Percentiles rank a stretch among this genome's conserved stretches.
phyloP scores from a whole-genome alignment of 2,888 invertebrate species.

The Noctua comes region DNA sequence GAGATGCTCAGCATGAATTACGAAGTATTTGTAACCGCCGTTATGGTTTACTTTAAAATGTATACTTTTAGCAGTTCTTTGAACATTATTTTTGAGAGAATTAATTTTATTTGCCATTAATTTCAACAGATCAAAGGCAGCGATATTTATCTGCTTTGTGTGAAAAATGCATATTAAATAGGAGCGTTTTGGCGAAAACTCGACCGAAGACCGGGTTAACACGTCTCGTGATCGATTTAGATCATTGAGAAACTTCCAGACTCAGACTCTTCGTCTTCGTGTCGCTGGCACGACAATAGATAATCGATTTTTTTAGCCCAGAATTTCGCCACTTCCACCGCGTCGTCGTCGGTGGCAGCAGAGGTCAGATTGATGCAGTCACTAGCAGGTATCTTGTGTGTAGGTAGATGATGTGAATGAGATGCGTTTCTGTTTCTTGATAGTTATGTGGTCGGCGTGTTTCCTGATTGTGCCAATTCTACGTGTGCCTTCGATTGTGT shows the following conservation, averaged over 20 bases:
- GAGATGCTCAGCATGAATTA: conserved; percentile 27
- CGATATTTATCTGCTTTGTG: conserved; percentile 16
- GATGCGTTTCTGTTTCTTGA: not conserved
- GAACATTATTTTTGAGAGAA: conserved; percentile 50
- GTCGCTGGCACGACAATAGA: too few relatives aligned
- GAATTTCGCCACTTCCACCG: too few relatives aligned
- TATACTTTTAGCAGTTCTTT: conserved; percentile 38
- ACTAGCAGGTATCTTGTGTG: not conserved
- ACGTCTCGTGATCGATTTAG: not conserved
- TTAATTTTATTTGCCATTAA: conserved; percentile 36
- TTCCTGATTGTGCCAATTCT: not conserved
- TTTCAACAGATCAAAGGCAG: conserved; percentile 47
- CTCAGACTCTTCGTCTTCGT: too few relatives aligned
- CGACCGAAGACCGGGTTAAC: not conserved
- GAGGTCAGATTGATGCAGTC: not conserved
- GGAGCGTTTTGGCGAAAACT: conserved; percentile 11
- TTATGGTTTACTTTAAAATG: conserved; percentile 40
- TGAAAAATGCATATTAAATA: conserved; percentile 14
- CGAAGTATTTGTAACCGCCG: conserved; percentile 31
- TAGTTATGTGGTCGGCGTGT: not conserved
- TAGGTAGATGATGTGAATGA: not conserved
- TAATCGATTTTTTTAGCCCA: too few relatives aligned
- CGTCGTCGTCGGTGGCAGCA: too few relatives aligned
- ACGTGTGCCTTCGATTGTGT: not conserved
- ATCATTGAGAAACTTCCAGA: not conserved